phyloP scores from a whole-genome alignment of 2,888 invertebrate genomes.

The Acrobasis suavella region DNA sequence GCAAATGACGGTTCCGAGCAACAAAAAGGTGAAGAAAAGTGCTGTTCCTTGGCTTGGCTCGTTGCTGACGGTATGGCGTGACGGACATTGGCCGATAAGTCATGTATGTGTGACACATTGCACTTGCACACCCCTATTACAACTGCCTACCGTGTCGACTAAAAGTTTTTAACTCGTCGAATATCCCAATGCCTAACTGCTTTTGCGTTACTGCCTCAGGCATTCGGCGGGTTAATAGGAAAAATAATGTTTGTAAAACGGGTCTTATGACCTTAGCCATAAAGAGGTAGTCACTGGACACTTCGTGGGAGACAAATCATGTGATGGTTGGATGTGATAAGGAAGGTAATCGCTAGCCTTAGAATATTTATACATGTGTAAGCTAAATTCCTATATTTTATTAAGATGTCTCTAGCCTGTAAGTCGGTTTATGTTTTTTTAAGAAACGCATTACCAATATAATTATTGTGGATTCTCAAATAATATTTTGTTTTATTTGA shows the following conservation, averaged over 20 bases:
- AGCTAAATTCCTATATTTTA: constrained; percentile 79
- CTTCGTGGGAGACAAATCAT: constrained; percentile 37
- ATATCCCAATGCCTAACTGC: too few relatives aligned
- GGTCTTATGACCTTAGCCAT: constrained; percentile 8
- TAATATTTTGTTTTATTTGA: constrained; percentile 33
- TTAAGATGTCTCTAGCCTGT: constrained; percentile 54
- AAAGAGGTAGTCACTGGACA: constrained; percentile 8
- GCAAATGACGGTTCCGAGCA: too few relatives aligned
- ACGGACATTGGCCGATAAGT: too few relatives aligned
- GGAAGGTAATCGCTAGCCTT: constrained; percentile 49
- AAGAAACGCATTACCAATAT: constrained; percentile 66
- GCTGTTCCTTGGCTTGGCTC: too few relatives aligned
- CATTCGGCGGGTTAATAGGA: background rate
- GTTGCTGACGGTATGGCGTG: too few relatives aligned
- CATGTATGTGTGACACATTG: too few relatives aligned
- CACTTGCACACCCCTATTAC: background rate
- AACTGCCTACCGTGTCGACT: constrained; percentile 6
- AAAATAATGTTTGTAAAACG: constrained; percentile 13
- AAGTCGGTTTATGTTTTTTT: constrained; percentile 56
- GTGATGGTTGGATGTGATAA: constrained; percentile 79
- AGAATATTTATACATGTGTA: constrained; percentile 52
- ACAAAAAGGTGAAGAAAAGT: too few relatives aligned
- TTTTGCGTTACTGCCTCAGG: too few relatives aligned
- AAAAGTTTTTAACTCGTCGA: background rate
- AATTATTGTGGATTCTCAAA: constrained; percentile 38